Percentiles rank a stretch among this genome's conserved stretches.
These are phyloP conservation scores for Nothocercus julius DNA, from an alignment of 2,113 vertebrate genomes.

Conservation along the genomic window DNA sequence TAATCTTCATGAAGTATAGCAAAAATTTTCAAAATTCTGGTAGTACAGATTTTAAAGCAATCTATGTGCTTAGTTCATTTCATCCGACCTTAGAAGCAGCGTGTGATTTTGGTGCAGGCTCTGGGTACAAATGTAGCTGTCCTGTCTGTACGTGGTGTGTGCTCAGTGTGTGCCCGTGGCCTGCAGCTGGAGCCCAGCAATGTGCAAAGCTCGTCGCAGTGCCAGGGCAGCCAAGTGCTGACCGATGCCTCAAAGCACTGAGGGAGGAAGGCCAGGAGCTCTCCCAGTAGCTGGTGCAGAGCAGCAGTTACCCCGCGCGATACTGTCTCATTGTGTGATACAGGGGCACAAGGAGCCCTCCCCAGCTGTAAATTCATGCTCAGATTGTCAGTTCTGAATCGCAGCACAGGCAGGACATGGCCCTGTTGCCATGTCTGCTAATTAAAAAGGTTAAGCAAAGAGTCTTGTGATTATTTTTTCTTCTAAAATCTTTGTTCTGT, in stretches of 20 bases:
- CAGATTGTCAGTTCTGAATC: not conserved
- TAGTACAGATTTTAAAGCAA: not conserved
- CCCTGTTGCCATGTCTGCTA: not conserved
- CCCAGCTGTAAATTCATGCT: not conserved
- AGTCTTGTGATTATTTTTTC: not conserved
- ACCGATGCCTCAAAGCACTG: not conserved
- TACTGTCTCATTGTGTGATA: not conserved
- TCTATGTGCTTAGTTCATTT: not conserved
- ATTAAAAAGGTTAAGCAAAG: not conserved
- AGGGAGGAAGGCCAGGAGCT: not conserved
- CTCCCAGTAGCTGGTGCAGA: not conserved
- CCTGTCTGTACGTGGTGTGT: too few relatives aligned
- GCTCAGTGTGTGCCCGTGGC: too few relatives aligned
- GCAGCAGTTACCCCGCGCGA: not conserved
- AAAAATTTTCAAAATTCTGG: not conserved
- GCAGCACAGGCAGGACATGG: not conserved
- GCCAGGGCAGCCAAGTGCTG: not conserved
- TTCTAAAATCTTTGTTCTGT: not conserved
- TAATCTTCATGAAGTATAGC: not conserved
- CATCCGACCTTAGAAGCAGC: not conserved
- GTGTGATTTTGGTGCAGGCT: not conserved
- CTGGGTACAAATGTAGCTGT: not conserved
- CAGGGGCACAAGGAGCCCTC: not conserved
- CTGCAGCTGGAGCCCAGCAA: too few relatives aligned
- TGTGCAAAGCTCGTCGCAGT: too few relatives aligned